Conservation (phyloP, 2,888 invertebrate genomes). For the Mantis religiosa region DNA sequence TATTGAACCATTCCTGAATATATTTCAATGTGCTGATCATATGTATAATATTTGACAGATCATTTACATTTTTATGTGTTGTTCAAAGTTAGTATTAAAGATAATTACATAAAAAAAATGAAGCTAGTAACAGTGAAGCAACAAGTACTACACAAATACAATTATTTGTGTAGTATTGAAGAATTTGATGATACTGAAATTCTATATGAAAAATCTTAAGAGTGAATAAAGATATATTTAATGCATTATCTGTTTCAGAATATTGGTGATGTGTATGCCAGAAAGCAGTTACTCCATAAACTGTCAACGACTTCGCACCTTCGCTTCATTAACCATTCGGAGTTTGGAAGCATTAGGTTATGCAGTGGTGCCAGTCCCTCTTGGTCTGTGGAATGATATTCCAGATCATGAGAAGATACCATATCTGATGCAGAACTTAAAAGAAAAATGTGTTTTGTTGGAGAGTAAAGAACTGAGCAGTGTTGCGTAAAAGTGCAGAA, state of each 20-base stretch:
- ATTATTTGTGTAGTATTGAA: too few relatives aligned
- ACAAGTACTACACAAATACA: too few relatives aligned
- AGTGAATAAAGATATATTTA: neutral
- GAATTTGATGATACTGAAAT: too few relatives aligned
- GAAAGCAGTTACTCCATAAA: constrained; percentile 56
- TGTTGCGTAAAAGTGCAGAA: neutral
- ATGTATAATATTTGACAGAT: too few relatives aligned
- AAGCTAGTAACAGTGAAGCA: too few relatives aligned
- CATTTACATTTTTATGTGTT: too few relatives aligned
- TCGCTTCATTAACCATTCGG: constrained; percentile 50
- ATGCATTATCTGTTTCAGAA: neutral
- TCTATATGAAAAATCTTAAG: too few relatives aligned
- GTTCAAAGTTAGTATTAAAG: too few relatives aligned
- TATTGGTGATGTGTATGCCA: constrained; percentile 46
- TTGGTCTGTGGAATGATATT: constrained; percentile 51
- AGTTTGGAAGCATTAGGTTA: constrained; percentile 56
- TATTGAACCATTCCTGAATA: too few relatives aligned
- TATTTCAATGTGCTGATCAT: too few relatives aligned
- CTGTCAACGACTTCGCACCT: constrained; percentile 52
- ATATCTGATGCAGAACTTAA: constrained; percentile 52
- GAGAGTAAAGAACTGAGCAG: neutral
- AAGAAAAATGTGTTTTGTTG: constrained; percentile 12
- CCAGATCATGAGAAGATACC: constrained; percentile 58
- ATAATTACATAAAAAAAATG: too few relatives aligned
- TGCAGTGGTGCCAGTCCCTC: constrained; percentile 53